Conservation (phyloP, 2,888 invertebrate genomes). For the Tenodera sinensis region DNA sequence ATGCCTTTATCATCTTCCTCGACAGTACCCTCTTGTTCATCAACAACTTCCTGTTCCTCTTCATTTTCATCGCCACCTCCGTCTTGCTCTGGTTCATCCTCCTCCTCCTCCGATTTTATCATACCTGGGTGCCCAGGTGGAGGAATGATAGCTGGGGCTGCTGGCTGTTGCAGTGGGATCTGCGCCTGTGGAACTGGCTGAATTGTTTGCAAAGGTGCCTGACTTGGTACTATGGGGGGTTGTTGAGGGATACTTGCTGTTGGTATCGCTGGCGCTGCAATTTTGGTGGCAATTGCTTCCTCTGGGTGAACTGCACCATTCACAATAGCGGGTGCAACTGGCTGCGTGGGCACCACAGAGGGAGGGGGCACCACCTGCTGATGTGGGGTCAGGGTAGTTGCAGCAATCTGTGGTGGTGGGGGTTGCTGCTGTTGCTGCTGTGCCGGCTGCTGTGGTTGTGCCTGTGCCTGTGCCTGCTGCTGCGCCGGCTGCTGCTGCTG, state of each 20-base stretch:
- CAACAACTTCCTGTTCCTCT: constrained; percentile 36
- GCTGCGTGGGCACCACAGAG: constrained; percentile 27
- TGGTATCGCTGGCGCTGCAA: constrained; percentile 25
- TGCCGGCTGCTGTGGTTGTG: background rate
- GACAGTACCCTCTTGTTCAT: background rate
- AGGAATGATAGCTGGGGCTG: constrained; percentile 33
- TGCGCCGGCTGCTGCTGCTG: constrained; percentile 40
- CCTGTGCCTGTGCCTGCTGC: background rate
- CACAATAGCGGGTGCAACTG: constrained; percentile 42
- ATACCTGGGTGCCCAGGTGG: constrained; percentile 23
- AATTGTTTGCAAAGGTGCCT: background rate
- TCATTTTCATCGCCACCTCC: constrained; percentile 42
- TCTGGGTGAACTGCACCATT: constrained; percentile 46
- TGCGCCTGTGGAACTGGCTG: constrained; percentile 8
- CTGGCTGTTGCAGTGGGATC: constrained; percentile 30
- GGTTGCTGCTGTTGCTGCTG: background rate
- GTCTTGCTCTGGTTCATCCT: constrained; percentile 40
- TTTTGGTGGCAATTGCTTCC: constrained; percentile 39
- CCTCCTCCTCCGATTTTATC: constrained; percentile 31
- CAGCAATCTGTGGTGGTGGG: background rate
- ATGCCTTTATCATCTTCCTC: constrained; percentile 25
- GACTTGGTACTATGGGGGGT: constrained; percentile 1
- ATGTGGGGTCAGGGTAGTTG: constrained; percentile 6
- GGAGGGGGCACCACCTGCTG: constrained; percentile 21
- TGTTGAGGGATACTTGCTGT: constrained; percentile 15